Evolutionary conservation across 2,888 invertebrate species (phyloP).

Genomic region (Clistopyga incitator): DNA sequence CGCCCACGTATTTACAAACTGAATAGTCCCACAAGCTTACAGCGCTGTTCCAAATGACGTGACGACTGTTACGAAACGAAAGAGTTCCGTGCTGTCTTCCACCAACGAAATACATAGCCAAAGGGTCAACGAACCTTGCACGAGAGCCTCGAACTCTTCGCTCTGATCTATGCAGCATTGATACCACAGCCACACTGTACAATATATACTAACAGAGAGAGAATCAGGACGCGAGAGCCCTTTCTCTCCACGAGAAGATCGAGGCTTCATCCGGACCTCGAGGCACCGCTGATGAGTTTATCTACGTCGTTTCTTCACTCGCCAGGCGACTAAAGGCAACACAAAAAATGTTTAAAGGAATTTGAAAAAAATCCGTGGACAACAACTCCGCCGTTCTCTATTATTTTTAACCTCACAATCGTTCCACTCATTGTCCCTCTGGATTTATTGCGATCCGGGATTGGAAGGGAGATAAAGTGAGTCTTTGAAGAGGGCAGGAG

Average conservation of each 20-base stretch:
- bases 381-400: constrained; percentile 2
- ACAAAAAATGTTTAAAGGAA: background rate
- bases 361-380: background rate
- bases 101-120: constrained; percentile 70
- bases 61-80: constrained; percentile 61
- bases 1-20: constrained; percentile 53
- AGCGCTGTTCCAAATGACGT: constrained; percentile 61
- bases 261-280: constrained; percentile 37
- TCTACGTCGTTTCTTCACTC: constrained; percentile 27
- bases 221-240: constrained; percentile 64
- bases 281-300: constrained; percentile 25
- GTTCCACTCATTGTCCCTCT: constrained; percentile 39
- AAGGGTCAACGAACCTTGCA: constrained; percentile 73
- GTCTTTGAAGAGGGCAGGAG: background rate
- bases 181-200: background rate
- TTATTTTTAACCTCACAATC: constrained; percentile 14
- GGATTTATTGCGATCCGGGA: constrained; percentile 56
- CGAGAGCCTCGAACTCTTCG: constrained; percentile 57
- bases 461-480: constrained; percentile 39
- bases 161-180: constrained; percentile 46
- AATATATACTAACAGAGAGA: constrained; percentile 50
- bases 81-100: constrained; percentile 53
- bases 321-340: background rate
- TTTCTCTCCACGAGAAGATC: constrained; percentile 57
- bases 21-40: background rate